A percentile compares a stretch with the other conserved stretches of the same genome.
phyloP scores from a whole-genome alignment of 2,113 vertebrate species.

The Thryonomys swinderianus region DNA sequence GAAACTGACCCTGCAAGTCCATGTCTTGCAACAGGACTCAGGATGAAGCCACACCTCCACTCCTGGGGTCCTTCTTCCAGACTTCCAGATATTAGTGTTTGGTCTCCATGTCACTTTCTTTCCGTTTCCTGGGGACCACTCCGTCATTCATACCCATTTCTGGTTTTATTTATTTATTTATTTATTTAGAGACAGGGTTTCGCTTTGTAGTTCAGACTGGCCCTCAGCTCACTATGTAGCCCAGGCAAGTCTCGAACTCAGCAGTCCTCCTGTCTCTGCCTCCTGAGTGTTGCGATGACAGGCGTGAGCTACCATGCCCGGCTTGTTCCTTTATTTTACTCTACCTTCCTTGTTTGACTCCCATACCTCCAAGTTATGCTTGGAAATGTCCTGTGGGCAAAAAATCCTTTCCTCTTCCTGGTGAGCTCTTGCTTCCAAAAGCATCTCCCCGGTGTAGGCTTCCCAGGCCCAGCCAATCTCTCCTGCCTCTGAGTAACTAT shows the following conservation, averaged over 20 bases:
- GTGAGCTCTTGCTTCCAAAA: not conserved
- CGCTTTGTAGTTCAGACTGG: too few species aligned
- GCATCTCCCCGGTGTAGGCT: not conserved
- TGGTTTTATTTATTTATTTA: too few species aligned
- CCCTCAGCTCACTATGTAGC: too few species aligned
- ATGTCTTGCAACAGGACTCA: not conserved
- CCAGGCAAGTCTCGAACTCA: too few species aligned
- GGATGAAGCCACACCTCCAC: too few species aligned
- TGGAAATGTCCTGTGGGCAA: not conserved
- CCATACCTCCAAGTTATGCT: not conserved
- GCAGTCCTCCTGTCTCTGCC: too few species aligned
- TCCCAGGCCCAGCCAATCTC: not conserved
- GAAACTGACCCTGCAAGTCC: not conserved
- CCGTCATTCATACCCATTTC: not conserved
- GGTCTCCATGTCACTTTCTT: not conserved
- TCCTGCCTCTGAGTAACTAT: not conserved
- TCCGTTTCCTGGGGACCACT: not conserved
- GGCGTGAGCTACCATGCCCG: too few species aligned
- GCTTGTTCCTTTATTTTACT: not conserved
- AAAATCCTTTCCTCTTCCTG: not conserved
- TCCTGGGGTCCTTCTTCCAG: not conserved
- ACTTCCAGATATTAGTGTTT: not conserved
- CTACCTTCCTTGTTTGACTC: not conserved
- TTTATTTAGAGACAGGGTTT: too few species aligned
- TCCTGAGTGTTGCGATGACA: too few species aligned